phyloP scores from a whole-genome alignment of 2,888 invertebrate genomes.

The Cephus spinipes region DNA sequence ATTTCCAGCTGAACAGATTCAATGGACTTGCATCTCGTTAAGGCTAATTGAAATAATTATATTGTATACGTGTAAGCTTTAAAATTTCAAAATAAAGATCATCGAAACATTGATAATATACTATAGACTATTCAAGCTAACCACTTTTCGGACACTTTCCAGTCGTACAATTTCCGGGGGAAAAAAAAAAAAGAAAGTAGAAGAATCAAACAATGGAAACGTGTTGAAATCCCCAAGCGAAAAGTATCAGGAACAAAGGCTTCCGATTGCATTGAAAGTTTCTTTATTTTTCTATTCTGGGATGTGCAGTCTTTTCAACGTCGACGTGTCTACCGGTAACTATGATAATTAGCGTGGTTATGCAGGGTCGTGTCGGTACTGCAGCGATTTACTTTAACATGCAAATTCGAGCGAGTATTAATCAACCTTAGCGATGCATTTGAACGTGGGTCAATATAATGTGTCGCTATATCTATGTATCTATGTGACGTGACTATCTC shows the following conservation, averaged over 20 bases:
- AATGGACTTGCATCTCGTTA: too few relatives aligned
- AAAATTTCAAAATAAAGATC: too few relatives aligned
- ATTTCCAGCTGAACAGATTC: too few relatives aligned
- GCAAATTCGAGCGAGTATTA: neutral
- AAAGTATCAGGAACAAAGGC: neutral
- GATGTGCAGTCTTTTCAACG: neutral
- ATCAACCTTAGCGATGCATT: neutral
- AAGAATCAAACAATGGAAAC: conserved; percentile 1
- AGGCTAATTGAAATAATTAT: too few relatives aligned
- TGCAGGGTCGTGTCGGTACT: neutral
- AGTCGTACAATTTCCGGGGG: too few relatives aligned
- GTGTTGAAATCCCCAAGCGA: neutral
- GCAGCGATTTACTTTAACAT: neutral
- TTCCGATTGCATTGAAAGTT: neutral
- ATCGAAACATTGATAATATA: neutral
- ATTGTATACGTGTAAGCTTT: too few relatives aligned
- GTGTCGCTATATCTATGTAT: neutral
- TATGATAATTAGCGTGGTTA: neutral
- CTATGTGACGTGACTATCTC: neutral
- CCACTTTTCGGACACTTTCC: neutral
- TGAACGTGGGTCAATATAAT: neutral
- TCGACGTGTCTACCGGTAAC: neutral
- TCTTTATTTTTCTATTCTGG: neutral
- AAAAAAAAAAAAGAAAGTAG: neutral
- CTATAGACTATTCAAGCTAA: neutral